Percentiles rank a stretch among this genome's conserved stretches.
Evolutionary conservation across 2,888 invertebrate genomes (phyloP).

Genomic region (Spilarctia lutea): DNA sequence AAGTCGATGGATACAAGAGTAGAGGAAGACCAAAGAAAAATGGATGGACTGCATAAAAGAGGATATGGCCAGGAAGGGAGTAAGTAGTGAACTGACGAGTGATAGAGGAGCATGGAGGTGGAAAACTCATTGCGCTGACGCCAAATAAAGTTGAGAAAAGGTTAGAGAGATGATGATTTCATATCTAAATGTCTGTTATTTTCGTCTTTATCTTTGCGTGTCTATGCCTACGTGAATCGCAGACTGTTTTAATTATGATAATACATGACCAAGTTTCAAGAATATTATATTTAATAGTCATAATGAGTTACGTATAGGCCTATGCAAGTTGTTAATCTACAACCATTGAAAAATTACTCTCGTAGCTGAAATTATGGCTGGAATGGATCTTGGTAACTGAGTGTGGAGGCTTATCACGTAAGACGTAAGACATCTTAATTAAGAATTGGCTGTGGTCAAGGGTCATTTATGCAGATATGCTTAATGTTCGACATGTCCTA

Average conservation of each 20-base stretch:
- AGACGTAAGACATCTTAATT: slow-evolving; percentile 31
- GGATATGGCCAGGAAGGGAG: too few relatives aligned
- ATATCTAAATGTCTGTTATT: not conserved
- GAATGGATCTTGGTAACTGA: not conserved
- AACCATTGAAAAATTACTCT: not conserved
- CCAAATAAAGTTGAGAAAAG: too few relatives aligned
- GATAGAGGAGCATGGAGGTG: too few relatives aligned
- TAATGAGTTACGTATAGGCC: not conserved
- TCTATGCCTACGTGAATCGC: slow-evolving; percentile 3
- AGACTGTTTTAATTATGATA: slow-evolving; percentile 12
- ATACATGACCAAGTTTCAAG: not conserved
- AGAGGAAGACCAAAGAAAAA: too few relatives aligned
- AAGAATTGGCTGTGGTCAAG: slow-evolving; percentile 31
- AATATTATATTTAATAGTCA: not conserved
- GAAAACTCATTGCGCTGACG: too few relatives aligned
- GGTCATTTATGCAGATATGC: slow-evolving; percentile 36
- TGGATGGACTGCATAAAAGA: too few relatives aligned
- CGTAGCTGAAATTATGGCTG: not conserved
- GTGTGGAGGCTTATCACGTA: slow-evolving; percentile 18
- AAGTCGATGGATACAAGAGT: too few relatives aligned
- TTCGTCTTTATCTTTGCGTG: slow-evolving; percentile 1
- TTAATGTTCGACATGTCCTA: slow-evolving; percentile 56
- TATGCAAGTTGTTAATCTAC: not conserved
- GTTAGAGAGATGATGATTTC: too few relatives aligned
- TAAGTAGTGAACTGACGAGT: too few relatives aligned